Conservation (phyloP, 2,888 invertebrate species). For the Amphipyra tragopoginis region DNA sequence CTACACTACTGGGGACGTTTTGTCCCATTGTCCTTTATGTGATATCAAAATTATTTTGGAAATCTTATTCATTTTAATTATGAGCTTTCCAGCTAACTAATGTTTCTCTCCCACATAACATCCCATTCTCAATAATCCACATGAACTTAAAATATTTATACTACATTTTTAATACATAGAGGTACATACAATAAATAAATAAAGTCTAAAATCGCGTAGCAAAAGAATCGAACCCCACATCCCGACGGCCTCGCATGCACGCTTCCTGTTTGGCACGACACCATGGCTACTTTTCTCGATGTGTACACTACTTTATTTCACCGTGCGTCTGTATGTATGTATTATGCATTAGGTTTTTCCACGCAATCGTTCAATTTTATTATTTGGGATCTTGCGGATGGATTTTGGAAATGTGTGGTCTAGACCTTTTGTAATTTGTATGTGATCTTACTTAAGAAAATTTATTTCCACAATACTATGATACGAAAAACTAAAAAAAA, state of each 20-base stretch:
- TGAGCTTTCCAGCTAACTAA: too few species aligned
- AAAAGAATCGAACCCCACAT: conserved; percentile 83
- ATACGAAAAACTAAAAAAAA: too few species aligned
- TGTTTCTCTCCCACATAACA: too few species aligned
- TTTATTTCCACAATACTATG: too few species aligned
- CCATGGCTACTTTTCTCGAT: conserved; percentile 82
- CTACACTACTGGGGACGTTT: too few species aligned
- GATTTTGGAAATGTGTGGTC: conserved; percentile 13
- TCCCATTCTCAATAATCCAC: conserved; percentile 6
- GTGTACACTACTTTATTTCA: conserved; percentile 70
- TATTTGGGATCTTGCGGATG: conserved; percentile 27
- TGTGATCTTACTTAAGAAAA: too few species aligned
- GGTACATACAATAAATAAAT: conserved; percentile 65
- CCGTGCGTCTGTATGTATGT: conserved; percentile 57
- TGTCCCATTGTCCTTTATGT: too few species aligned
- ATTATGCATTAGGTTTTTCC: conserved; percentile 51
- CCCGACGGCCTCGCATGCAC: conserved; percentile 81
- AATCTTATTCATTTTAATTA: too few species aligned
- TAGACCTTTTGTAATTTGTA: background rate
- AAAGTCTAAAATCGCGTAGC: conserved; percentile 76
- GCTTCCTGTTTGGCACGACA: conserved; percentile 89
- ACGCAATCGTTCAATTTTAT: conserved; percentile 43
- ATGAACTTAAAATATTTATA: conserved; percentile 30
- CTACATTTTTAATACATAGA: conserved; percentile 50
- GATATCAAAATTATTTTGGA: too few species aligned